These are phyloP conservation scores for Tinamus guttatus DNA, from an alignment of 2,113 vertebrate genomes.

Conservation along the genomic window DNA sequence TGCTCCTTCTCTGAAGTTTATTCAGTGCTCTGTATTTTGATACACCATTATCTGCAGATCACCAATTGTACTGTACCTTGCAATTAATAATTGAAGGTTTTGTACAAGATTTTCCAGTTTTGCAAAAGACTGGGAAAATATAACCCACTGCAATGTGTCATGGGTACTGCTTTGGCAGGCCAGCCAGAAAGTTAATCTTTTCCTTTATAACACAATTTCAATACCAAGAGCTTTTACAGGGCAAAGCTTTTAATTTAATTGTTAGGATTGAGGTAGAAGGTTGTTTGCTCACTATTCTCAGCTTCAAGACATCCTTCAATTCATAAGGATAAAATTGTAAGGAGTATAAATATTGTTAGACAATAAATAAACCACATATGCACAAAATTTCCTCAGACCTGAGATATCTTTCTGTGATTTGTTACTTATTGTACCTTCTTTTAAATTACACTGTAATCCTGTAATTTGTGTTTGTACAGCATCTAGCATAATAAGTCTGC, in stretches of 20 bases:
- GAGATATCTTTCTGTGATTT: neutral
- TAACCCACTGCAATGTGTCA: neutral
- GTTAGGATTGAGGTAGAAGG: neutral
- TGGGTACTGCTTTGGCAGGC: neutral
- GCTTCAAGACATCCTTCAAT: neutral
- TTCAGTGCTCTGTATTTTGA: neutral
- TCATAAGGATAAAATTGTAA: neutral
- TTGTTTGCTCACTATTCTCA: neutral
- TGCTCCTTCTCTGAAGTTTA: neutral
- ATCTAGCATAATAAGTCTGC: neutral
- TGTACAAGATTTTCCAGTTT: neutral
- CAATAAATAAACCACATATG: neutral
- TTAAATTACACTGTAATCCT: neutral
- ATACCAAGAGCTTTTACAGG: slow-evolving; percentile 1
- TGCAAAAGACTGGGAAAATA: neutral
- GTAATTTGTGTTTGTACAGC: neutral
- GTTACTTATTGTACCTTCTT: neutral
- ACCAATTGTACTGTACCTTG: neutral
- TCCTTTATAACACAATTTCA: neutral
- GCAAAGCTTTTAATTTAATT: slow-evolving; percentile 36
- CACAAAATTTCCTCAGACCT: neutral
- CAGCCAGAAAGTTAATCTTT: neutral
- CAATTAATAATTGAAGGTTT: neutral
- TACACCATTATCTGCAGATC: neutral
- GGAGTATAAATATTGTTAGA: neutral